Evolutionary conservation across 2,888 invertebrate genomes (phyloP).

Genomic region (Meiosimyza platycephala): DNA sequence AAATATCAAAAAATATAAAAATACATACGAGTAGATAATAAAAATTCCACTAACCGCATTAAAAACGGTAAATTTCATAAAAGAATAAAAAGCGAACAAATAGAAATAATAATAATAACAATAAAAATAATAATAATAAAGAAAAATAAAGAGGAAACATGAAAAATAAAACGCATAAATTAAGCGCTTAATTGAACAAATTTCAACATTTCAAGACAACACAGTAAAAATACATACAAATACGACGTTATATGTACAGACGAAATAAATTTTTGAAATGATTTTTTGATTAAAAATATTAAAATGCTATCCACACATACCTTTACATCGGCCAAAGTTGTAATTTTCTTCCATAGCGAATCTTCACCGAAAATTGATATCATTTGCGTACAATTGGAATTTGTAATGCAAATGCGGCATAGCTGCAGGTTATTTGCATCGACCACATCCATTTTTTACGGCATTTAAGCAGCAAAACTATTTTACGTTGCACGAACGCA

Average conservation of each 20-base stretch:
- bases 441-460: conserved; percentile 49
- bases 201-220: conserved; percentile 24
- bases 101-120: conserved; percentile 27
- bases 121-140: conserved; percentile 28
- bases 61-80: conserved; percentile 60
- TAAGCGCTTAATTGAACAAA: conserved; percentile 35
- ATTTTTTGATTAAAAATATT: background rate
- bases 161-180: conserved; percentile 42
- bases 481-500: too few species aligned
- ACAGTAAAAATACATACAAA: conserved; percentile 10
- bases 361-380: conserved; percentile 67
- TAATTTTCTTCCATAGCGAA: conserved; percentile 65
- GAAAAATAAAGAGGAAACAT: conserved; percentile 14
- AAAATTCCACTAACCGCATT: conserved; percentile 49
- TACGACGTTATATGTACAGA: background rate
- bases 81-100: conserved; percentile 41
- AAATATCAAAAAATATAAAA: background rate
- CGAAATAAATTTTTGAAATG: background rate
- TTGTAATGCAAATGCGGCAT: conserved; percentile 66
- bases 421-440: conserved; percentile 54
- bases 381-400: conserved; percentile 62
- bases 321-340: conserved; percentile 65
- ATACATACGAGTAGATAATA: conserved; percentile 34
- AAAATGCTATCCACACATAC: conserved; percentile 46
- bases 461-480: conserved; percentile 21